Conservation (phyloP, 2,113 vertebrate species). For the Saimiri boliviensis region DNA sequence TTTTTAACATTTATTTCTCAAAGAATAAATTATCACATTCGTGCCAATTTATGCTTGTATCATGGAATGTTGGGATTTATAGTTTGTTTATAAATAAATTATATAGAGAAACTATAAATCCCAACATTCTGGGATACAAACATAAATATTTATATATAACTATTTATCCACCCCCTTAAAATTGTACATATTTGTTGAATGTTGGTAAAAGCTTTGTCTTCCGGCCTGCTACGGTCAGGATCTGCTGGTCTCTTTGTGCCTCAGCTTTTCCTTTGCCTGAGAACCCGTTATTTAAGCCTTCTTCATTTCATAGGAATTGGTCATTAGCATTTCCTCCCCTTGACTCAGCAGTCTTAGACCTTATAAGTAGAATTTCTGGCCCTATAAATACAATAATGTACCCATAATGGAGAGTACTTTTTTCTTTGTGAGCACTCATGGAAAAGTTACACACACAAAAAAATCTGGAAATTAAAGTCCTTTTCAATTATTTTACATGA, state of each 20-base stretch:
- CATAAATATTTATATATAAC: not conserved
- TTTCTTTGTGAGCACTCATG: not conserved
- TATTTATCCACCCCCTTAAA: not conserved
- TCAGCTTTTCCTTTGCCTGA: not conserved
- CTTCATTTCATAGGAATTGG: not conserved
- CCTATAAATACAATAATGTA: not conserved
- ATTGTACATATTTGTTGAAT: not conserved
- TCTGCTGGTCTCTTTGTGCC: not conserved
- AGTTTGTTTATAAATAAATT: no score
- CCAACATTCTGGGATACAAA: not conserved
- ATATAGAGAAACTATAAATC: not conserved
- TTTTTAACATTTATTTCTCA: conserved; percentile 19
- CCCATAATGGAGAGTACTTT: not conserved
- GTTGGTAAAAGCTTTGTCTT: not conserved
- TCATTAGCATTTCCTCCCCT: not conserved
- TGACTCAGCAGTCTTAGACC: not conserved
- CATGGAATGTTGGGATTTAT: not conserved
- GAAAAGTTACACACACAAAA: not conserved
- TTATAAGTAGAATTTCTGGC: not conserved
- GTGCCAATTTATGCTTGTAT: not conserved
- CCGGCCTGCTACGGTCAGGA: not conserved
- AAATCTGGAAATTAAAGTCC: not conserved
- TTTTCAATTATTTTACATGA: not conserved
- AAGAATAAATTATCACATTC: not conserved
- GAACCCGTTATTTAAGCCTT: not conserved